Percentiles rank a stretch among this genome's conserved stretches.
These are phyloP conservation scores for Nettapus auritus DNA, from an alignment of 2,113 vertebrate genomes.

Conservation along the genomic window DNA sequence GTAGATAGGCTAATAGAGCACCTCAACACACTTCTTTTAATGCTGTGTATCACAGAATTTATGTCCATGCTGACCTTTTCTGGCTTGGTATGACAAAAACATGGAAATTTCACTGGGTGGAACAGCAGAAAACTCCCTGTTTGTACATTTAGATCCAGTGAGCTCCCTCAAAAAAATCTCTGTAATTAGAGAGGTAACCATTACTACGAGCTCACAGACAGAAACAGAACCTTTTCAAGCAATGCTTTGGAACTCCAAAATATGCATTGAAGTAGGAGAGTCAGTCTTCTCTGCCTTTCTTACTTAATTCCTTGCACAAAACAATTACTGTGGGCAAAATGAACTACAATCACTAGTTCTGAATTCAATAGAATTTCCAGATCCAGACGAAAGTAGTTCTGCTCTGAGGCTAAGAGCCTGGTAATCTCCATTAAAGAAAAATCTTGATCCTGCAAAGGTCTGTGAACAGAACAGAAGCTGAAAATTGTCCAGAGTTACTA, in stretches of 20 bases:
- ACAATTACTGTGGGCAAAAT: neutral
- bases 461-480: neutral
- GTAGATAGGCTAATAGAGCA: neutral
- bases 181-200: rapidly evolving
- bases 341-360: rapidly evolving
- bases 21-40: neutral
- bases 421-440: neutral
- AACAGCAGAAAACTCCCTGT: neutral
- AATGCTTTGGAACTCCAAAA: neutral
- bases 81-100: neutral
- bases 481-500: neutral
- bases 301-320: neutral
- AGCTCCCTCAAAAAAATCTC: neutral
- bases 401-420: neutral
- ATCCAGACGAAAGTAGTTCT: neutral
- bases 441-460: neutral
- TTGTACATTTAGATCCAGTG: neutral
- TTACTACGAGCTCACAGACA: neutral
- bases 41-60: neutral
- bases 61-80: neutral
- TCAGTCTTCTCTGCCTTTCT: neutral
- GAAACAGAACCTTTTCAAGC: neutral
- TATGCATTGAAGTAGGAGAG: neutral
- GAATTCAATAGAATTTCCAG: neutral
- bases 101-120: neutral